These are phyloP conservation scores for Graptemys geographica DNA, from an alignment of 2,797 vertebrate species.

Conservation along the genomic window DNA sequence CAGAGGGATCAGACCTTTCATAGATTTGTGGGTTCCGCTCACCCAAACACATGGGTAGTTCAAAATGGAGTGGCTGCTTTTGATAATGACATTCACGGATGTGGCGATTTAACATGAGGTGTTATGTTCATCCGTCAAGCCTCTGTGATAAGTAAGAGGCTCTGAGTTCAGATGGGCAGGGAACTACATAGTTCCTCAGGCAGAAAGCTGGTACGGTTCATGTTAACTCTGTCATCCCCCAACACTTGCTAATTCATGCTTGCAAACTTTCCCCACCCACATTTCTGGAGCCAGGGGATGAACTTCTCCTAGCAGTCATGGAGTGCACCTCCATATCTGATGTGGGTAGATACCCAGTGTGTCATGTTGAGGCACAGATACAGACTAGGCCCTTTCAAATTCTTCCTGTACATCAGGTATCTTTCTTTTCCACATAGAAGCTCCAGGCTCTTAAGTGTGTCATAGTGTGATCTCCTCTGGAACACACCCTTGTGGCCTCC, in stretches of 20 bases:
- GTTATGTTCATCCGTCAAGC: not conserved
- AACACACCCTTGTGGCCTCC: not conserved
- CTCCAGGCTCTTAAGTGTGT: not conserved
- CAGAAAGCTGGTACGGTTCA: not conserved
- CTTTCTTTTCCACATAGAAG: not conserved
- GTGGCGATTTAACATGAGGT: not conserved
- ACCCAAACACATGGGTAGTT: not conserved
- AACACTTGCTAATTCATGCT: not conserved
- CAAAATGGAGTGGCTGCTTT: not conserved
- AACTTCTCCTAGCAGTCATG: not conserved
- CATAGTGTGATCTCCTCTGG: not conserved
- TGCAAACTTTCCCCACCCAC: not conserved
- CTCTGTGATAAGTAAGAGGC: not conserved
- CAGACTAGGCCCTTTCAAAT: not conserved
- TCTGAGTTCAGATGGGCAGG: not conserved
- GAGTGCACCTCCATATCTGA: accelerated
- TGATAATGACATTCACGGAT: not conserved
- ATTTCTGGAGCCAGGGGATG: not conserved
- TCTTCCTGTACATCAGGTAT: not conserved
- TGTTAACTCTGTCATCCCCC: not conserved
- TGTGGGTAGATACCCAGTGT: not conserved
- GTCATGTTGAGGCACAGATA: not conserved
- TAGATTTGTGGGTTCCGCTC: not conserved
- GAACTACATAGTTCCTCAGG: not conserved
- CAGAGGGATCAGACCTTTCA: not conserved